Evolutionary conservation across 2,113 vertebrate genomes (phyloP), one percentile per base, ranked within the genome.

Genomic region (Andinoacara biseriatus): DNA sequence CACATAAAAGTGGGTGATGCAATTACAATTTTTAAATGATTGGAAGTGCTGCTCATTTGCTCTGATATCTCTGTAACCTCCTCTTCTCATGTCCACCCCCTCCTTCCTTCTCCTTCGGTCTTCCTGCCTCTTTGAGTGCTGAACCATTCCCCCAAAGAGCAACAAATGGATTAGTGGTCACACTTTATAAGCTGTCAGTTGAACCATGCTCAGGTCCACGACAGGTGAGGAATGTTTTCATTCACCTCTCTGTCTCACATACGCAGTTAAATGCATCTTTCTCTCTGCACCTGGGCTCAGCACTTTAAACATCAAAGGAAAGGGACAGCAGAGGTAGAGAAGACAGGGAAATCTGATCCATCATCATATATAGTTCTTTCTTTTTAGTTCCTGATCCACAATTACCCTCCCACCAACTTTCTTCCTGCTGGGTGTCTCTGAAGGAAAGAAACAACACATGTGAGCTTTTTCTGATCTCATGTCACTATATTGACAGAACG

Each of bases 161-260:
- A 90, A 89, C 90, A 91, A 91, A 90, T 89, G 78, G 87, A 91
- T 93, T 82, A 3, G 7, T 33, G 76, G 90, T 91, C 89, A 92
- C 91, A 92, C 85, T 91, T 93, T 91, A 91, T 90, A 90, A 90
- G 85, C 91, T 88, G 92, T 92, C 92, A 93, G 76, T 77, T 86
- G 81, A 91, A 91, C 81, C 82, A 22, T 76, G 82, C 82, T 88
- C 79, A 84, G 89, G 74, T 15, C 58, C 46, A 1, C 63, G 88
- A 91, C 90, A 92, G 86, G 90, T 93, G 91, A 93, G 89, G 87
- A 92, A 92, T 94, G 93, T 90, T 92, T 90, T 90, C 82, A 76
- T 88, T 92, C 89, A 90, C 78, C 76, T 84, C 74, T 69, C 76
- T 59, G 72, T 78, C 84, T 88, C 86, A 57, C 75, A 46, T 38